Evolutionary conservation across 2,113 vertebrate species (phyloP).

Genomic region (Microtus ochrogaster): DNA sequence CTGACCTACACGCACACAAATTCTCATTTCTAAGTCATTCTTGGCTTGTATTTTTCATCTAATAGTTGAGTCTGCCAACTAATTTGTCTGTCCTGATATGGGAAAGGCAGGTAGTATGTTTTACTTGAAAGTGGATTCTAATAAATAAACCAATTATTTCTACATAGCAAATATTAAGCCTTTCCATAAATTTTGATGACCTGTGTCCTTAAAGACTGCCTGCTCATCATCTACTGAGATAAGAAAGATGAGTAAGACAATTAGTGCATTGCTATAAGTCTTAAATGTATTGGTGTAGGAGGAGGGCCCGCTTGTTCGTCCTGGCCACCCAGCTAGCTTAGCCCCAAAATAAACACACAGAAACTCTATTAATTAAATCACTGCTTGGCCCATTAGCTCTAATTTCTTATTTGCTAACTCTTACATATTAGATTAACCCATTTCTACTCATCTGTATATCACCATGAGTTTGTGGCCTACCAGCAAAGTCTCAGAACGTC

Average conservation of each 20-base stretch:
- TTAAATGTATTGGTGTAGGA: neutral
- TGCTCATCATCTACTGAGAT: neutral
- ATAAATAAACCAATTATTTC: conserved; percentile 10
- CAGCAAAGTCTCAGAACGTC: too few species aligned
- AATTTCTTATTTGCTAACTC: too few species aligned
- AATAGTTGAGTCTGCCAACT: neutral
- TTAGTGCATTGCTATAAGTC: conserved; percentile 46
- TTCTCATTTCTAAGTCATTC: neutral
- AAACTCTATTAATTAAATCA: too few species aligned
- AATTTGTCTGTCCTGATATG: conserved; percentile 1
- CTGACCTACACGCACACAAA: neutral
- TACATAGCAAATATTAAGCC: conserved; percentile 36
- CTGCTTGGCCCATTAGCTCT: too few species aligned
- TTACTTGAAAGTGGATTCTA: neutral
- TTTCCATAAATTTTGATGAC: conserved; percentile 41
- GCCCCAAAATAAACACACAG: too few species aligned
- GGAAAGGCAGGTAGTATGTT: neutral
- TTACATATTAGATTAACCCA: too few species aligned
- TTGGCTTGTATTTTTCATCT: conserved; percentile 34
- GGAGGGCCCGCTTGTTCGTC: too few species aligned
- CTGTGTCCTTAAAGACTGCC: neutral
- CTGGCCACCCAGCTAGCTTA: too few species aligned
- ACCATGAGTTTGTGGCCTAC: too few species aligned
- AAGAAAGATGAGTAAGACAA: conserved; percentile 15
- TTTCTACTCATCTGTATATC: too few species aligned